Evolutionary conservation across 2,113 vertebrate species (phyloP).

Genomic region (Sprattus sprattus): DNA sequence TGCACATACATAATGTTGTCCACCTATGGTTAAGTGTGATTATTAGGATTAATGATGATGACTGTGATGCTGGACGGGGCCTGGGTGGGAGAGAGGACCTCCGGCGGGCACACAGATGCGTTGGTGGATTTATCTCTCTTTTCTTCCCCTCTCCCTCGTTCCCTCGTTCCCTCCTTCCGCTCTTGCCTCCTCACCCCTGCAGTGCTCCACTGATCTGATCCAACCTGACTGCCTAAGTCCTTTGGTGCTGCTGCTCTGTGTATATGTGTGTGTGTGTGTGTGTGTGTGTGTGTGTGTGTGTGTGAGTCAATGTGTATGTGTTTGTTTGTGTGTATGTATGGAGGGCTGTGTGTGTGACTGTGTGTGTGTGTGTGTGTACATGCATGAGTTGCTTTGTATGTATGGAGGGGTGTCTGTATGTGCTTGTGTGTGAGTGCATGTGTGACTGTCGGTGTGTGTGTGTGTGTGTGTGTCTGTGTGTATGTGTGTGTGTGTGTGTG

Average conservation of each 20-base stretch:
- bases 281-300: not conserved
- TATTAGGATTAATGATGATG: slow-evolving; percentile 64
- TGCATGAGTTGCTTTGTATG: not conserved
- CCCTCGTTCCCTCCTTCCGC: slow-evolving; percentile 26
- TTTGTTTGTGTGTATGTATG: not conserved
- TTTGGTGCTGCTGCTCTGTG: slow-evolving; percentile 17
- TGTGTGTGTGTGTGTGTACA: not conserved
- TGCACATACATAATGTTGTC: not conserved
- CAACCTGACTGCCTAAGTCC: slow-evolving; percentile 22
- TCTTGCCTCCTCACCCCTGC: slow-evolving; percentile 14
- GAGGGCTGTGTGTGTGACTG: not conserved
- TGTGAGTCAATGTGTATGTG: not conserved
- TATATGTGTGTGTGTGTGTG: not conserved
- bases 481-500: not conserved
- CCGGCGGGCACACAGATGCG: slow-evolving; percentile 37
- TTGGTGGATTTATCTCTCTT: slow-evolving; percentile 34
- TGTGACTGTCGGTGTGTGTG: not conserved
- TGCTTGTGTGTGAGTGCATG: not conserved
- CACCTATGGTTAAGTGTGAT: slow-evolving; percentile 29
- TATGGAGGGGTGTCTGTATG: not conserved
- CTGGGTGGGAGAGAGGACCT: not conserved
- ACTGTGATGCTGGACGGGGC: slow-evolving; percentile 51
- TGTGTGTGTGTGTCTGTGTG: not conserved
- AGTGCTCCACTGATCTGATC: slow-evolving; percentile 31
- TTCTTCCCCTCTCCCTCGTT: slow-evolving; percentile 42